Conservation (phyloP, 2,888 invertebrate species). For the Corbicula japonica region DNA sequence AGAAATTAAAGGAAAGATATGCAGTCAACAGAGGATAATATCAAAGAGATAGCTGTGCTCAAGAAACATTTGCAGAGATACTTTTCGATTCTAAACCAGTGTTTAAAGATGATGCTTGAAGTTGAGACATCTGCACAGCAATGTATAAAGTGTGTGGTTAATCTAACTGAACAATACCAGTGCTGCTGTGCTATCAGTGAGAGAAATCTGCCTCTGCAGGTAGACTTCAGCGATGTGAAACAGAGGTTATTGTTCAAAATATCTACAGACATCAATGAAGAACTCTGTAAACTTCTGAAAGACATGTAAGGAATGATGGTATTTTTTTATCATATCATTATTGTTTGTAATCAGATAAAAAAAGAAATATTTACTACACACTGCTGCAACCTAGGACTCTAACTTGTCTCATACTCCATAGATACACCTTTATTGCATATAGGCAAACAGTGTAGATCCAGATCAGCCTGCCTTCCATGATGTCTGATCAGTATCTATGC, state of each 20-base stretch:
- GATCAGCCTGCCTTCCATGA: no score
- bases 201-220: background rate
- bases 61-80: slow-evolving; percentile 23
- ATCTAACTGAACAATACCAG: slow-evolving; percentile 34
- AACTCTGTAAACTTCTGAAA: slow-evolving; percentile 11
- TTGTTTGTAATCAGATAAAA: no score
- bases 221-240: slow-evolving; percentile 17
- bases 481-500: no score
- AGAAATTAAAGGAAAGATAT: no score
- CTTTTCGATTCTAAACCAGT: slow-evolving; percentile 6
- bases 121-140: background rate
- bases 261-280: slow-evolving; percentile 26
- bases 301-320: slow-evolving; percentile 22
- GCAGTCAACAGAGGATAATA: no score
- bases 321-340: no score
- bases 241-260: slow-evolving; percentile 23
- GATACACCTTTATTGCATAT: no score
- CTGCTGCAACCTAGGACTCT: no score
- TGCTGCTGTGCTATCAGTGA: slow-evolving; percentile 9
- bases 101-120: slow-evolving; percentile 6
- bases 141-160: slow-evolving; percentile 21
- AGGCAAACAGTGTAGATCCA: no score
- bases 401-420: no score
- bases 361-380: no score
- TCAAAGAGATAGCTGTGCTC: no score